Conservation (phyloP, 2,888 invertebrate genomes). For the Euzetes globulus region DNA sequence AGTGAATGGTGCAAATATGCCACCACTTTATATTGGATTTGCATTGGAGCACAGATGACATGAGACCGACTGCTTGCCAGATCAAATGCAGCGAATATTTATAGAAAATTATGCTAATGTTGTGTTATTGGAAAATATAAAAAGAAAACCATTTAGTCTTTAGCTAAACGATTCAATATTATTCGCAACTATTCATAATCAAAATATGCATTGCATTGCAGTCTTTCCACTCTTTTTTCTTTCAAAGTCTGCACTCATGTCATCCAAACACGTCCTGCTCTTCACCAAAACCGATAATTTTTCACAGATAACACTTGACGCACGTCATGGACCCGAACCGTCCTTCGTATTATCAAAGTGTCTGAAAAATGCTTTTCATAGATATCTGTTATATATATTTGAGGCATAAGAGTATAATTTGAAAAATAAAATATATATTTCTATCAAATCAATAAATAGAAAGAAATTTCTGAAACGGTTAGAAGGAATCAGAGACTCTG, state of each 20-base stretch:
- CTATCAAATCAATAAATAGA: not conserved
- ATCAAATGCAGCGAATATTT: constrained; percentile 14
- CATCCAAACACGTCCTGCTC: constrained; percentile 18
- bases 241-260: not conserved
- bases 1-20: constrained; percentile 24
- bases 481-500: not conserved
- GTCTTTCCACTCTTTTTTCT: not conserved
- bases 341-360: constrained; percentile 22
- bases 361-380: constrained; percentile 16
- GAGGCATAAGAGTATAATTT: not conserved
- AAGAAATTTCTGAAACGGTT: not conserved
- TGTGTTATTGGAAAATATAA: constrained; percentile 3
- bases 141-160: constrained; percentile 22
- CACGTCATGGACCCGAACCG: constrained; percentile 2
- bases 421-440: constrained; percentile 18
- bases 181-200: constrained; percentile 14
- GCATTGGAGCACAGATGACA: constrained; percentile 6
- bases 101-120: constrained; percentile 26
- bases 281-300: constrained; percentile 24
- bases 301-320: constrained; percentile 17
- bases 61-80: not conserved
- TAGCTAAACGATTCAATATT: constrained; percentile 5
- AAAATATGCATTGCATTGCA: not conserved
- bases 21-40: constrained; percentile 18
- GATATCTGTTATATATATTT: constrained; percentile 3